These are phyloP conservation scores for Endotricha flammealis DNA, from an alignment of 2,888 invertebrate species.

Conservation along the genomic window DNA sequence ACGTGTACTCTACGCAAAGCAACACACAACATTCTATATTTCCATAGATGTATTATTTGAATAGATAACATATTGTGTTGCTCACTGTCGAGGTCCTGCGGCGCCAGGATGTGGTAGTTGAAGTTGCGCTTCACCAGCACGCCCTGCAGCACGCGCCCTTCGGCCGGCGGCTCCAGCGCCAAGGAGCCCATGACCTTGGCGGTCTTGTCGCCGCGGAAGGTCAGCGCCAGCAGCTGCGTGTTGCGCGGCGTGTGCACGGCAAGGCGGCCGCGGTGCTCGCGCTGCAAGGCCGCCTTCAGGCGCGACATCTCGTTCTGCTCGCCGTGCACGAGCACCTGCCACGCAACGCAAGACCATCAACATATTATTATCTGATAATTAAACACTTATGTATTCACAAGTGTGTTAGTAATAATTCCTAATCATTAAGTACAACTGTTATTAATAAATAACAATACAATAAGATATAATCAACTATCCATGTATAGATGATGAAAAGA, in stretches of 20 bases:
- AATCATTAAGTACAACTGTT: too few relatives aligned
- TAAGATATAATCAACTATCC: too few relatives aligned
- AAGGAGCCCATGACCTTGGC: constrained; percentile 98
- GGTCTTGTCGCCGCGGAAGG: constrained; percentile 98
- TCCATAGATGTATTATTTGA: too few relatives aligned
- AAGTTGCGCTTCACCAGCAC: constrained; percentile 98
- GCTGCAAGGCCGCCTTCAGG: constrained; percentile 93
- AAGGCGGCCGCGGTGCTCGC: constrained; percentile 95
- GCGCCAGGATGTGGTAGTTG: constrained; percentile 96
- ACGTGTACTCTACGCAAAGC: constrained; percentile 89
- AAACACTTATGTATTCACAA: too few relatives aligned
- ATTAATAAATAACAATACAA: too few relatives aligned
- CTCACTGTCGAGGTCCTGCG: constrained; percentile 92
- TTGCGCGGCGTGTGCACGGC: constrained; percentile 97
- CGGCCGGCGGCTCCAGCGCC: constrained; percentile 88
- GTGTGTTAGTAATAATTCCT: too few relatives aligned
- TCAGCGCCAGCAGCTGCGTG: constrained; percentile 93
- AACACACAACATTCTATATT: too few relatives aligned
- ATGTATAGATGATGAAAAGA: too few relatives aligned
- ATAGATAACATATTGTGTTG: constrained; percentile 12
- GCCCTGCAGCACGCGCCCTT: constrained; percentile 90
- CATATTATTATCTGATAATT: too few relatives aligned
- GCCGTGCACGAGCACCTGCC: constrained; percentile 94
- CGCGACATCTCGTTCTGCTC: constrained; percentile 99
- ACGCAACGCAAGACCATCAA: too few relatives aligned